Evolutionary conservation across 2,888 invertebrate species (phyloP), one percentile per base, ranked within the genome.

Genomic region (Agonum fuliginosum): DNA sequence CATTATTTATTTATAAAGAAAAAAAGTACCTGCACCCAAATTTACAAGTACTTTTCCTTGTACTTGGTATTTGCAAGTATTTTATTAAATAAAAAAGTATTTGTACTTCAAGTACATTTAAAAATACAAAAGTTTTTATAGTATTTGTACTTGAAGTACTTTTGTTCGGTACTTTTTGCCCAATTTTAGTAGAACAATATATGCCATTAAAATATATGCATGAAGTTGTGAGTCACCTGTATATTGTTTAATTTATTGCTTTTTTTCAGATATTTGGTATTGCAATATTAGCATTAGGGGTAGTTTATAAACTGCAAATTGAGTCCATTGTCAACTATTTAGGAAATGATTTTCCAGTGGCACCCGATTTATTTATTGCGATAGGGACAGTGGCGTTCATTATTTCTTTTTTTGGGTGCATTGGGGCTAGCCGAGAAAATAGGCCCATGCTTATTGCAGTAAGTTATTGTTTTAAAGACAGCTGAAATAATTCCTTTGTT

Each of bases 361-460:
- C 78, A n/a, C 78, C 80, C 1, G 78, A 79, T 43, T 70, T 79
- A 46, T 76, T 80, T n/a, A 79, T 80, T 43, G 76, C 77, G 24
- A 74, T 80, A 58, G 80, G 80, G 17, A 75, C 75, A 27, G 46
- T 77, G 12, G 76, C 79, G 4, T 62, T 79, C 22, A 20, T 78
- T 20, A 65, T 78, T 34, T 78, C 79, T 12, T 58, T 79, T 24
- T 79, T 80, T 69, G 80, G 80, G 34, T 80, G 80, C 54, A 73
- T 79, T 43, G 78, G 79, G 6, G 79, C 79, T 17, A 77, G 78
- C 43, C 73, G 67, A 74, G 77, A 76, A 41, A 78, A 76, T 54
- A 37, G 76, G 3, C 73, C 73, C 8, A 62, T 79, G 34, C 48
- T 80, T 6, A 78, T 67, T 3, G 67, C 73, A 8, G 80, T 78